Percentiles rank a stretch among this genome's conserved stretches.
Conservation (phyloP, 2,113 vertebrate genomes). For the Gymnobelideus leadbeateri region DNA sequence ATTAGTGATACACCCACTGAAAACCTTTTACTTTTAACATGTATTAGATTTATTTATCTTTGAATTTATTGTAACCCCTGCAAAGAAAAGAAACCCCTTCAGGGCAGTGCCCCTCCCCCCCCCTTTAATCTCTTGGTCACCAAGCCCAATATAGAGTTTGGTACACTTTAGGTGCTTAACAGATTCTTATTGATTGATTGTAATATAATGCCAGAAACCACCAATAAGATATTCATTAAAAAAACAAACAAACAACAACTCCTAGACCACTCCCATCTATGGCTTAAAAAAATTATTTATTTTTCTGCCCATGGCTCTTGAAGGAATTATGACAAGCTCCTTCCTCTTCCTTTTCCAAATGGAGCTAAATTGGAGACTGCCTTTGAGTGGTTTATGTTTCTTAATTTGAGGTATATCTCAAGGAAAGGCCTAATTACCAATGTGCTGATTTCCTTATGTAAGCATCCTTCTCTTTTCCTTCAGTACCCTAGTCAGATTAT, state of each 20-base stretch:
- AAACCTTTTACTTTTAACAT: background rate
- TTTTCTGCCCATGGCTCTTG: background rate
- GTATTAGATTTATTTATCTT: background rate
- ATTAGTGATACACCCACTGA: background rate
- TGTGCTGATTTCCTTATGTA: too few species aligned
- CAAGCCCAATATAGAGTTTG: slow-evolving; percentile 14
- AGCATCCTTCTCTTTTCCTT: background rate
- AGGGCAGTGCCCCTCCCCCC: background rate
- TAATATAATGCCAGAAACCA: background rate
- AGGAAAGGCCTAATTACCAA: background rate
- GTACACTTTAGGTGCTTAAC: background rate
- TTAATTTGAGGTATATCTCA: background rate
- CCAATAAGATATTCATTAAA: background rate
- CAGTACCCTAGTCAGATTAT: background rate
- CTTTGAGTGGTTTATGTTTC: background rate
- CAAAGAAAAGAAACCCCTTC: background rate
- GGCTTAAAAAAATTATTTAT: background rate
- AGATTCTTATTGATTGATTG: slow-evolving; percentile 20
- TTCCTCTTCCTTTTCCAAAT: background rate
- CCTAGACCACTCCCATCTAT: background rate
- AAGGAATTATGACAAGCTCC: background rate
- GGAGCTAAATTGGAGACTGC: background rate
- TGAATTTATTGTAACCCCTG: background rate
- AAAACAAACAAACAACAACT: background rate
- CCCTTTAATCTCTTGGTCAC: slow-evolving; percentile 28